phyloP scores from a whole-genome alignment of 2,888 invertebrate genomes.

The Caenorhabditis sp. region DNA sequence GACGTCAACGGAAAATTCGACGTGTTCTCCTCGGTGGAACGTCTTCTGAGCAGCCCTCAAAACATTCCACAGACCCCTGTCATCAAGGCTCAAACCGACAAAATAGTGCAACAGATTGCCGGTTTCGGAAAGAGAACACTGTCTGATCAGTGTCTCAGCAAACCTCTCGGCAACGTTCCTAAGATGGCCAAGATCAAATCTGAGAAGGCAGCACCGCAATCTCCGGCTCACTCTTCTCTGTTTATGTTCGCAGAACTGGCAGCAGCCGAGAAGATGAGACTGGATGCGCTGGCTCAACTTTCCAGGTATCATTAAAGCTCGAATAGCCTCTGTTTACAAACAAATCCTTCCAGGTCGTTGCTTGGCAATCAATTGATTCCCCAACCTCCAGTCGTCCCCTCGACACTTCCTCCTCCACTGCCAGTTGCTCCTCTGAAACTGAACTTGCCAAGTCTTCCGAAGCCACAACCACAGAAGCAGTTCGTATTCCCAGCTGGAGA shows the following conservation, averaged over 20 bases:
- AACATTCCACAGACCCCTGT: conserved; percentile 67
- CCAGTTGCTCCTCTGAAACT: conserved; percentile 39
- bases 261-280: conserved; percentile 46
- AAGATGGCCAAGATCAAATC: conserved; percentile 67
- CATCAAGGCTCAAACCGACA: conserved; percentile 65
- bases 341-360: not conserved
- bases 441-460: conserved; percentile 14
- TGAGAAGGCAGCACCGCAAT: conserved; percentile 10
- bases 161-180: conserved; percentile 25
- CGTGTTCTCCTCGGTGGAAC: conserved; percentile 62
- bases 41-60: conserved; percentile 54
- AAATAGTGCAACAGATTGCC: conserved; percentile 57
- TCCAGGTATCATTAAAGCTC: conserved; percentile 22
- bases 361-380: not conserved
- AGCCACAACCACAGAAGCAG: conserved; percentile 21
- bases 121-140: conserved; percentile 65
- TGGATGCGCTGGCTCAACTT: conserved; percentile 49
- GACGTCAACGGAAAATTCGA: conserved; percentile 68
- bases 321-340: not conserved
- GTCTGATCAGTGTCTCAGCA: conserved; percentile 59
- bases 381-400: not conserved
- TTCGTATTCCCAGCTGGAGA: not conserved
- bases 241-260: conserved; percentile 73
- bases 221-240: conserved; percentile 38
- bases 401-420: conserved; percentile 19